Evolutionary conservation across 2,888 invertebrate genomes (phyloP), one percentile per base, ranked within the genome.

Genomic region (Erebia aethiops): DNA sequence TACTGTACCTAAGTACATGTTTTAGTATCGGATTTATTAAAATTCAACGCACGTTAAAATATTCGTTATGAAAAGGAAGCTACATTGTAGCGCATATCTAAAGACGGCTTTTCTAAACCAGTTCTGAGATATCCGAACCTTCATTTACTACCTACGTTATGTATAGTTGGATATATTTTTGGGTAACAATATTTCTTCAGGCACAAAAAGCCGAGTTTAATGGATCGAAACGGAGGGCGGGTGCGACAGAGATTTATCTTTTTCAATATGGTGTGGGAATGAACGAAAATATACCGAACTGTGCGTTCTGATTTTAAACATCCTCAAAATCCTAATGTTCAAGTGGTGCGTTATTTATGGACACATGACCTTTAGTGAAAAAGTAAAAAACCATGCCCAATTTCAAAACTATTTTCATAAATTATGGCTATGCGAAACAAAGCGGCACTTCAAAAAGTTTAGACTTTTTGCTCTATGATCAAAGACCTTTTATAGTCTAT

Each of bases 211-310:
- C 67, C 49, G 64, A 67, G 76, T 74, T 84, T 88, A 89, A 89
- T 89, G 88, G 86, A 85, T 80, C 81, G 82, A 76, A 79, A 77
- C 78, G 77, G 78, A 81, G 82, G 90, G 89, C 87, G 88, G 84
- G 87, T 82, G 81, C 78, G 77, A 73, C 75, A 78, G 85, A 90
- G 91, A 92, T 92, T 92, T 92, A 92, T 92, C 87, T 90, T 84
- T 87, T 89, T 83, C 86, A 88, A 89, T 87, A 85, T 84, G 79
- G 82, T 87, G 86, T 89, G 91, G 87, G 91, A 90, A 90, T 84
- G 82, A 69, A 70, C 66, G 66, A 71, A 49, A 70, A 63, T 65
- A 71, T 35, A 35, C 69, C 66, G 62, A 71, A 71, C 79, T 79
- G 76, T 82, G 81, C 69, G 67, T 35, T 57, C 63, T 54, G 52